These are phyloP conservation scores for Watersipora subatra DNA, from an alignment of 1,140 invertebrate genomes.

Conservation along the genomic window DNA sequence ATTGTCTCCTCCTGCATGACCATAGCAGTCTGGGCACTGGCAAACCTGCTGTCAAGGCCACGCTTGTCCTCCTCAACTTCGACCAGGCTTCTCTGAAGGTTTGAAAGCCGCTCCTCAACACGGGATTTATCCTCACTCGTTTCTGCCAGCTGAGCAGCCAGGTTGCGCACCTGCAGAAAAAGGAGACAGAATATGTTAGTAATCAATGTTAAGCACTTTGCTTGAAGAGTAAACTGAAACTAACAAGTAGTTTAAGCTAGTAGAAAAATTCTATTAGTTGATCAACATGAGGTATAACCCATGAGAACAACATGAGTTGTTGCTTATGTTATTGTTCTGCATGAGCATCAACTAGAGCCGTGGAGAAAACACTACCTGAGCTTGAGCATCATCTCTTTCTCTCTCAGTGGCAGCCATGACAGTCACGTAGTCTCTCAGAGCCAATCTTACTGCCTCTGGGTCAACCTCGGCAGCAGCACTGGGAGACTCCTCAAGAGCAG, in stretches of 20 bases:
- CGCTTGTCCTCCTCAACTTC: constrained; percentile 37
- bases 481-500: constrained; percentile 6
- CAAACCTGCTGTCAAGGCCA: constrained; percentile 36
- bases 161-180: constrained; percentile 20
- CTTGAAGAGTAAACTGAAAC: too few relatives aligned
- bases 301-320: too few relatives aligned
- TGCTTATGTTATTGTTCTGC: too few relatives aligned
- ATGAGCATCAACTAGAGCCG: too few relatives aligned
- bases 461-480: constrained; percentile 53
- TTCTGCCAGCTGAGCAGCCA: constrained; percentile 31
- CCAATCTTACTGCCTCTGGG: constrained; percentile 70
- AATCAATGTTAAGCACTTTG: too few relatives aligned
- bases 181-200: too few relatives aligned
- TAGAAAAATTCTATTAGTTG: too few relatives aligned
- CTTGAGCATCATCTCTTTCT: constrained; percentile 49
- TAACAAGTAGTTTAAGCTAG: too few relatives aligned
- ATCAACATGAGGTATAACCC: too few relatives aligned
- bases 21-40: constrained; percentile 38
- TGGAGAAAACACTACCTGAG: too few relatives aligned
- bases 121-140: constrained; percentile 28
- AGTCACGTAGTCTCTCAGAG: constrained; percentile 70
- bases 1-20: constrained; percentile 51
- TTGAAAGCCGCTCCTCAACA: constrained; percentile 26
- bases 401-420: constrained; percentile 74
- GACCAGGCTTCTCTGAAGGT: constrained; percentile 33